A percentile compares a stretch with the other conserved stretches of the same genome.
phyloP scores from a whole-genome alignment of 2,797 vertebrate genomes.

The Hyperoplus lanceolatus region DNA sequence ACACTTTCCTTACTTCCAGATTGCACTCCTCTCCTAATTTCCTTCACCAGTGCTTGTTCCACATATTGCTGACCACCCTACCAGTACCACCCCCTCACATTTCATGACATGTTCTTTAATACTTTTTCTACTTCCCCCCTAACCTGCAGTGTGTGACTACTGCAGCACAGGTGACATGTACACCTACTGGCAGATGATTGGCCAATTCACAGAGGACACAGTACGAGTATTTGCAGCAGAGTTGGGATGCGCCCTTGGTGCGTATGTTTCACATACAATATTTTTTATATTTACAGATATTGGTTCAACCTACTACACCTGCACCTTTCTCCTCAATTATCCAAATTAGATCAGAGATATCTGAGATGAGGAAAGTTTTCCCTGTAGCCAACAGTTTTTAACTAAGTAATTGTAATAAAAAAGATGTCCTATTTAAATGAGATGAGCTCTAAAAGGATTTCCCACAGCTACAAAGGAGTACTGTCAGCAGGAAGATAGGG shows the following conservation, averaged over 20 bases:
- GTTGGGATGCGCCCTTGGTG: conserved; percentile 91
- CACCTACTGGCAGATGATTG: conserved; percentile 89
- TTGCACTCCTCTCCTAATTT: conserved; percentile 15
- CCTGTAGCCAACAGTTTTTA: conserved; percentile 16
- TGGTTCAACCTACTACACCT: not conserved
- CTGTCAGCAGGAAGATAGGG: not conserved
- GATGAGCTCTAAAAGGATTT: conserved; percentile 27
- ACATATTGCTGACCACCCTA: conserved; percentile 20
- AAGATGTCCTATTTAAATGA: conserved; percentile 44
- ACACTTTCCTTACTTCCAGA: conserved; percentile 29
- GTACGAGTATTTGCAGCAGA: conserved; percentile 91
- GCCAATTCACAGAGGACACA: conserved; percentile 86
- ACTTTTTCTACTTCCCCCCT: not conserved
- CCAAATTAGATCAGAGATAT: conserved; percentile 33
- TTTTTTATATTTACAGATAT: not conserved
- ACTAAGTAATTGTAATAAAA: conserved; percentile 34
- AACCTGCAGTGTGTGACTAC: conserved; percentile 90
- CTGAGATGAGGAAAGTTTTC: not conserved
- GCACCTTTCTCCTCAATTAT: not conserved
- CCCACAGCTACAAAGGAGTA: conserved; percentile 7
- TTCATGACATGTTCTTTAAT: conserved; percentile 40
- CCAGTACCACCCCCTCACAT: not conserved
- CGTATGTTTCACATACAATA: conserved; percentile 60
- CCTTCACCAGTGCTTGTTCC: conserved; percentile 46
- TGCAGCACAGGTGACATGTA: conserved; percentile 92